Base-by-base conservation (phyloP, 2,888 invertebrate genomes). In the Petrolisthes manimaculis region DNA sequence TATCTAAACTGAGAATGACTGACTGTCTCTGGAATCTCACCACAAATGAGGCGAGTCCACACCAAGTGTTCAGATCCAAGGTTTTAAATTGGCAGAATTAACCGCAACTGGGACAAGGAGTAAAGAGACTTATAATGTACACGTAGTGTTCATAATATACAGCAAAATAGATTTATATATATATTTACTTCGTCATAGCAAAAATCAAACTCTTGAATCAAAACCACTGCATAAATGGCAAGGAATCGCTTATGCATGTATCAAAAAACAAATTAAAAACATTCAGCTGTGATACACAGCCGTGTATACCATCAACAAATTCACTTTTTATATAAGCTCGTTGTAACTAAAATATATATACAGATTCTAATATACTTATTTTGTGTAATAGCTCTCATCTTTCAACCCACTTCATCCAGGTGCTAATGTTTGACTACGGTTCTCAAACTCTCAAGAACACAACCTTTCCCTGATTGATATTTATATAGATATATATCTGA, bases 381-480 rank as follows among this genome's bases (percentile, higher is more conserved):
- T 18, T 6, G 21, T 71, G 71, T 71, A 71, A 37, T 37, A 37
- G 37, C 37, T 37, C 37, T 37, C 37, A 37, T 12, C 71, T 14
- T 21, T 71, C 71, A n/a, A n/a, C 71, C 71, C 71, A 21, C 54
- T 71, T 83, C 74, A 74, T 71, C 83, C 71, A 83, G 3, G 54
- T 71, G 37, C 71, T 71, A 71, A 71, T 71, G n/a, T n/a, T n/a
- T 71, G 2, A 21, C 81, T 81, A 81, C 67, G 24, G 21, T 37
- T 55, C 83, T 56, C 56, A 55, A 51, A 9, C 18, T 54, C 21
- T 67, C 37, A 56, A 53, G 18, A 24, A 56, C 86, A 81, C 86
- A 86, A 86, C 86, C 86, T 81, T 75, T 86, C 86, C 86, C 86
- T 86, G 86, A 86, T 75, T 86, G 78, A 78, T 80, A 51, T 79